Percentiles rank a stretch among this genome's conserved stretches.
Evolutionary conservation across 1,140 invertebrate genomes (phyloP).

Genomic region (Cyclargus thomasi): DNA sequence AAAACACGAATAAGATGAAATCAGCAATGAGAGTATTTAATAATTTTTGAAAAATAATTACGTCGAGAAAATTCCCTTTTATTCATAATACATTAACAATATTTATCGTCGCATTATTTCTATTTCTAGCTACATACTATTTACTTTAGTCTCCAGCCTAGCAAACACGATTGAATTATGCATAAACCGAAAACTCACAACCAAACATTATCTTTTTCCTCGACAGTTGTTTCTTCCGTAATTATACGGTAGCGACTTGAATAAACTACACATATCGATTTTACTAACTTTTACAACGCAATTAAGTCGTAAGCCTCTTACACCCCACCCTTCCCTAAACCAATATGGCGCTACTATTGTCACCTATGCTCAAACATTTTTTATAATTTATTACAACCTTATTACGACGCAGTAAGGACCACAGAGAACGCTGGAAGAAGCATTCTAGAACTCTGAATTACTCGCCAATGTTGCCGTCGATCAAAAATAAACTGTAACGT

Average conservation of each 20-base stretch:
- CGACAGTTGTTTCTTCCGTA: conserved; percentile 19
- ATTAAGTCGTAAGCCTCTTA: conserved; percentile 62
- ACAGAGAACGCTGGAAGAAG: background rate
- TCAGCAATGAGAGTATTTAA: too few relatives aligned
- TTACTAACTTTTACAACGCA: conserved; percentile 57
- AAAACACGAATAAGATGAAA: too few relatives aligned
- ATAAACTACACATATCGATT: conserved; percentile 60
- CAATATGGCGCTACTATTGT: conserved; percentile 71
- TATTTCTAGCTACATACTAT: background rate
- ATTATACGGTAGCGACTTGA: conserved; percentile 35
- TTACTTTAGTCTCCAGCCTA: background rate
- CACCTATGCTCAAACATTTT: conserved; percentile 56
- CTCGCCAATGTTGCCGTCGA: conserved; percentile 2
- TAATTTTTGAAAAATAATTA: too few relatives aligned
- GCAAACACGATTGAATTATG: background rate
- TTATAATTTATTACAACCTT: conserved; percentile 36
- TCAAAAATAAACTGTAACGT: conserved; percentile 30
- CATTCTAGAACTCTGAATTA: background rate
- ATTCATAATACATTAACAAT: too few relatives aligned
- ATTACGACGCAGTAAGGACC: conserved; percentile 28
- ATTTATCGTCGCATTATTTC: too few relatives aligned
- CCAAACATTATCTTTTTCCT: background rate
- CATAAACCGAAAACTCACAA: background rate
- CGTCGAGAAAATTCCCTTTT: too few relatives aligned
- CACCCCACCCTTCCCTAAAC: conserved; percentile 52